Evolutionary conservation across 1,140 invertebrate species (phyloP), one percentile per base, ranked within the genome.

Genomic region (Drosophila trapezifrons): DNA sequence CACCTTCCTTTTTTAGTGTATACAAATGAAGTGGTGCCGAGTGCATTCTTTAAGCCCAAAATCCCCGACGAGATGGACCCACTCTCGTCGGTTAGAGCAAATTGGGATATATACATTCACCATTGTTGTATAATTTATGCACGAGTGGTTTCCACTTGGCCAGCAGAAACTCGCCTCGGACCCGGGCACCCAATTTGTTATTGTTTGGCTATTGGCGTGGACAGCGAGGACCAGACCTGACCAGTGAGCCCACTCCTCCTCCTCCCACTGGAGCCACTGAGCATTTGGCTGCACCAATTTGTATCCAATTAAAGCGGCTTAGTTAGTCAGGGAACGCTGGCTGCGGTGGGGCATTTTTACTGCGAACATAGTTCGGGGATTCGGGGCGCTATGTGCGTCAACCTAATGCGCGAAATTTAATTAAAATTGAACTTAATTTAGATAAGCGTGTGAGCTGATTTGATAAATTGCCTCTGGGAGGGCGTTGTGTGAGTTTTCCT

Each of bases 391-490:
- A 60, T 74, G 70, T 70, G 52, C 67, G 55, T 67, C 17, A 45
- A 76, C 73, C 64, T 76, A 82, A 86, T 76, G 82, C 70, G 75
- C 65, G 47, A 78, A 81, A 76, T 86, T 87, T 86, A 87, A 86
- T 86, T 86, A 86, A 82, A 78, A 76, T 62, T 86, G 65, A 82
- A 82, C 70, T 86, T 78, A 65, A 86, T 86, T 86, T 63, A 78
- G 78, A 72, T 86, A 72, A 82, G 70, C 71, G 45, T 75, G 71
- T 75, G 45, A 64, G 59, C 58, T 64, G 58, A 64, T 49, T 52
- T 54, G 72, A 75, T 74, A 64, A 74, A 64, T 75, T 35, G 51
- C 15, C 35, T 15, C 22, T 13, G 54, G 18, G 55, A 63, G 67
- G 29, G 49, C 13, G 29, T 20, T 49, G 42, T 58, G 47, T 42